Conservation (phyloP, 2,113 vertebrate genomes). For the Tapirus terrestris region DNA sequence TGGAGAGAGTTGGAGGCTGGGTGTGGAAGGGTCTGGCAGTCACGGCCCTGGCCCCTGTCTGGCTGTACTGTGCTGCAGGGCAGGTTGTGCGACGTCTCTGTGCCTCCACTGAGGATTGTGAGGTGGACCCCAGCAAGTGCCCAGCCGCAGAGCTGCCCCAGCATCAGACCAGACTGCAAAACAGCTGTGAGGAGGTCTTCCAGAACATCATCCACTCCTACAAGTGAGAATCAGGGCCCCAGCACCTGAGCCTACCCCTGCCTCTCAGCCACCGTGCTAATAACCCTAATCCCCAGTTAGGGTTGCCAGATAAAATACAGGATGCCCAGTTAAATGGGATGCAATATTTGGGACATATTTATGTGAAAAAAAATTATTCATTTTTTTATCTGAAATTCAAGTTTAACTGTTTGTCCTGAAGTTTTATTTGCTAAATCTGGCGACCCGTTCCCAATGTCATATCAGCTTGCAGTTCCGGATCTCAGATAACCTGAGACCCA, state of each 20-base stretch:
- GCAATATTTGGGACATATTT: not conserved
- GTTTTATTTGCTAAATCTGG: constrained; percentile 29
- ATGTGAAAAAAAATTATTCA: not conserved
- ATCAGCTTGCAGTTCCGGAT: not conserved
- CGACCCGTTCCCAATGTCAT: not conserved
- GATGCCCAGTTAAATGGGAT: not conserved
- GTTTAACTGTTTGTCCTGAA: not conserved
- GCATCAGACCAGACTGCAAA: constrained; percentile 90
- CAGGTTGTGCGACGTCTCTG: constrained; percentile 89
- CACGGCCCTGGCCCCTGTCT: not conserved
- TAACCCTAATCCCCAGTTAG: not conserved
- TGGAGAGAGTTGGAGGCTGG: not conserved
- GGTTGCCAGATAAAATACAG: not conserved
- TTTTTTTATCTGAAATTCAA: constrained; percentile 24
- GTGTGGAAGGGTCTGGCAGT: not conserved
- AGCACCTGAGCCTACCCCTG: too few relatives aligned
- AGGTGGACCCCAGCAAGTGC: constrained; percentile 94
- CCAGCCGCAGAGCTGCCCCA: constrained; percentile 85
- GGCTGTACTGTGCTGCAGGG: constrained; percentile 83
- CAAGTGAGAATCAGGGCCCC: constrained; percentile 84
- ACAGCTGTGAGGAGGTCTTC: constrained; percentile 91
- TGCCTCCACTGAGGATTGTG: constrained; percentile 87
- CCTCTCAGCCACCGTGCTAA: not conserved
- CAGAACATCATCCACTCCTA: constrained; percentile 88
- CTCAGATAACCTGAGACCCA: not conserved